These are phyloP conservation scores for Drosophila limbata DNA, from an alignment of 2,888 invertebrate genomes.

Conservation along the genomic window DNA sequence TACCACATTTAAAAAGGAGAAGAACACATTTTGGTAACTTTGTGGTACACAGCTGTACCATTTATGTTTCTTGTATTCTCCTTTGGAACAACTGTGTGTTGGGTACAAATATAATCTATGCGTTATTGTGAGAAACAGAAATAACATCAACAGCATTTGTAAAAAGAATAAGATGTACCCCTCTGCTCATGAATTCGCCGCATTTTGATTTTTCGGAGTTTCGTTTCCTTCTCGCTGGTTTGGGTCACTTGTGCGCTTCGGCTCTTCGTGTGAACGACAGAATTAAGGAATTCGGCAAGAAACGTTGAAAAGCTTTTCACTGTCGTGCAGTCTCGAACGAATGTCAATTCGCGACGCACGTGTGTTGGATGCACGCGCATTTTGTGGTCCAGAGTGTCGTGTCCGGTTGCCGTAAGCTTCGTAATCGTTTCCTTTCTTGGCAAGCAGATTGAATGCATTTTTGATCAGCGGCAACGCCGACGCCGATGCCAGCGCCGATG, in stretches of 20 bases:
- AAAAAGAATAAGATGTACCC: constrained; percentile 8
- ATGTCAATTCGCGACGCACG: constrained; percentile 68
- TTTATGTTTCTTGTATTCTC: background rate
- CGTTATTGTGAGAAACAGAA: no score
- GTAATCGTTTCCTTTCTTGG: constrained; percentile 22
- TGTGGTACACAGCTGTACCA: background rate
- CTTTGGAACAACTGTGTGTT: background rate
- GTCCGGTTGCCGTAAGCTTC: constrained; percentile 27
- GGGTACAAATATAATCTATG: background rate
- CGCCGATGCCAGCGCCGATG: background rate
- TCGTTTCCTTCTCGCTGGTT: background rate
- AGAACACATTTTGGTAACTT: background rate
- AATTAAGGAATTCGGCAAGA: constrained; percentile 24
- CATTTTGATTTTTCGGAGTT: constrained; percentile 47
- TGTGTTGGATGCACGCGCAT: constrained; percentile 39
- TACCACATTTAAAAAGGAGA: background rate
- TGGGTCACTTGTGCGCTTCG: constrained; percentile 12
- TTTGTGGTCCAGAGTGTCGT: constrained; percentile 30
- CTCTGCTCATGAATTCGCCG: constrained; percentile 42
- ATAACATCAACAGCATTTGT: background rate
- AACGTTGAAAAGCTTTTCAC: constrained; percentile 48
- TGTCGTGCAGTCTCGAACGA: constrained; percentile 61
- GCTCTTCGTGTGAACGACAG: constrained; percentile 15
- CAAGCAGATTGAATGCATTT: constrained; percentile 55
- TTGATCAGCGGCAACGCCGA: constrained; percentile 43